These are phyloP conservation scores for Gambelia wislizenii DNA, from an alignment of 2,797 vertebrate genomes.

Conservation along the genomic window DNA sequence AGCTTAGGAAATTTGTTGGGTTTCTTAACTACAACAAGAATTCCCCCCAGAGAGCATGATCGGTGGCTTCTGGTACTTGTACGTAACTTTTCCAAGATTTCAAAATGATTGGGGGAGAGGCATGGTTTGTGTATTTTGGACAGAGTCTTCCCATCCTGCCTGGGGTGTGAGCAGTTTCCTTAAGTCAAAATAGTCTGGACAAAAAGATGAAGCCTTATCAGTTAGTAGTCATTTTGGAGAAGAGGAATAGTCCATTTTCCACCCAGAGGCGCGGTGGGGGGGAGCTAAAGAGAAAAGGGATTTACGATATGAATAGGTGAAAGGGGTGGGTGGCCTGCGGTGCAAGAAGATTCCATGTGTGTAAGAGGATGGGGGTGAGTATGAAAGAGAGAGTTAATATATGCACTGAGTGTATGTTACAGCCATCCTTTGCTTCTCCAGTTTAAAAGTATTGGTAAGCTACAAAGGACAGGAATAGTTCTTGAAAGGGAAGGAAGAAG, in stretches of 20 bases:
- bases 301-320: background rate
- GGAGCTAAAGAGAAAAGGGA: background rate
- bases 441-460: background rate
- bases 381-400: background rate
- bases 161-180: rapidly evolving
- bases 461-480: background rate
- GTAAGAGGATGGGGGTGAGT: too few species aligned
- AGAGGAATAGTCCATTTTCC: background rate
- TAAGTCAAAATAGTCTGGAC: background rate
- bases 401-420: background rate
- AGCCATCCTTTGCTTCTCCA: background rate
- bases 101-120: background rate
- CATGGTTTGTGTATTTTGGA: background rate
- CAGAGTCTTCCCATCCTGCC: too few species aligned
- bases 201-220: background rate
- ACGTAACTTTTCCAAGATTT: background rate
- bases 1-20: too few species aligned
- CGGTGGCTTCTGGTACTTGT: background rate
- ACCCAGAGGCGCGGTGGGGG: background rate
- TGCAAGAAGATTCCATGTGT: background rate
- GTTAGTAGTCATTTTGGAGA: background rate
- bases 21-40: background rate
- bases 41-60: background rate
- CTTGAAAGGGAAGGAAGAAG: background rate
- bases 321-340: background rate